Evolutionary conservation across 2,888 invertebrate genomes (phyloP), one percentile per base, ranked within the genome.

Genomic region (Sarcophaga subvicina): DNA sequence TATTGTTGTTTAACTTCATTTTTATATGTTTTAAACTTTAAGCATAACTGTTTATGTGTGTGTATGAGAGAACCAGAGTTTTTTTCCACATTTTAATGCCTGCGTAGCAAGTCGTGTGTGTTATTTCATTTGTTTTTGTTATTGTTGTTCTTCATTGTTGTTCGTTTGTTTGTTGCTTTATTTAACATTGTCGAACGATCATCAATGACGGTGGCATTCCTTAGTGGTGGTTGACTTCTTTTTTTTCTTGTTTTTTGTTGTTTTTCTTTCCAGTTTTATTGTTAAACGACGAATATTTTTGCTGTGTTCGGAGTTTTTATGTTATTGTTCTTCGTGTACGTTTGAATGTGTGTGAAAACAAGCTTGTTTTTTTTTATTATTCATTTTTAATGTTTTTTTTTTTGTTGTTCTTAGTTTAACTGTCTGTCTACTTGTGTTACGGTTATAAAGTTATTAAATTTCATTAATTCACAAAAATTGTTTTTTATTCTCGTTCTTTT

Each of bases 201-300:
- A 84, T 87, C 87, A 87, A 87, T 87, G 87, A 80, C 88, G 89
- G 90, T 90, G 91, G 91, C 92, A 92, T 92, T 91, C 92, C 91
- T 90, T 90, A 90, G 90, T 92, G 92, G 91, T 91, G 91, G 90
- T 92, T 92, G 91, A 92, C 91, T 91, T 91, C 89, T 90, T 89
- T 89, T 49, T 89, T 89, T 88, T 82, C 81, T 85, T 60, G 83
- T 75, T 59, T 20, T 25, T 75, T 22, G 10, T 45, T 3, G 37
- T 47, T 67, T 67, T n/a, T 59, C 59, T 59, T 59, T 59, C 22
- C 12, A 22, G 22, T 69, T n/a, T 69, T 77, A 67, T 66, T 76
- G 37, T 37, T 37, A 37, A 37, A 37, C 37, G 37, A 37, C 0
- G 60, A 60, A 77, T 77, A 69, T 77, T 73, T 79, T 72, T 80